phyloP scores from a whole-genome alignment of 2,888 invertebrate species.

The Caenorhabditis virilis region DNA sequence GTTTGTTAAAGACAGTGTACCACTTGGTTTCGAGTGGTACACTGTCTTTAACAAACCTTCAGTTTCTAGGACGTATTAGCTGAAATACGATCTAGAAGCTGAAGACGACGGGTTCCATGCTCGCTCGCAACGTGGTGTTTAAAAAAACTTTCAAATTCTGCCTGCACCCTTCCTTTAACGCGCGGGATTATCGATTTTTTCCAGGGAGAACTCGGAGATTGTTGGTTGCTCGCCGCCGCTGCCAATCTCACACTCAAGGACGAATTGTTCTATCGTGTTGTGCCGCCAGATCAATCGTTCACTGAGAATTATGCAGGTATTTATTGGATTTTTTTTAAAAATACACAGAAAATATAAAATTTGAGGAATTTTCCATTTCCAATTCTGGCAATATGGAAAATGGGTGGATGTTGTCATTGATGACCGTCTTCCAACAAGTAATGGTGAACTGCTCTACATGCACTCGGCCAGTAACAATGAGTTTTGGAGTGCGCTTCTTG shows the following conservation, averaged over 20 bases:
- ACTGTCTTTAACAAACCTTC: too few species aligned
- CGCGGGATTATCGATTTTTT: too few species aligned
- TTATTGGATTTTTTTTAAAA: too few species aligned
- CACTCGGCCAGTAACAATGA: slow-evolving; percentile 84
- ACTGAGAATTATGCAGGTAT: slow-evolving; percentile 83
- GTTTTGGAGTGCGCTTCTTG: slow-evolving; percentile 92
- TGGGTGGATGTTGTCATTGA: slow-evolving; percentile 87
- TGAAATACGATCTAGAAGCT: too few species aligned
- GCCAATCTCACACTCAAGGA: slow-evolving; percentile 88
- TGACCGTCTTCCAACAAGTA: slow-evolving; percentile 82
- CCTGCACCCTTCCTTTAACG: background rate
- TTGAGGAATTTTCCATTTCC: slow-evolving; percentile 70
- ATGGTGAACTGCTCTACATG: slow-evolving; percentile 84
- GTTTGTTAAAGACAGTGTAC: too few species aligned
- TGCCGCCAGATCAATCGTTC: slow-evolving; percentile 84
- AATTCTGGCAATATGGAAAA: slow-evolving; percentile 82
- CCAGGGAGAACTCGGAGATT: slow-evolving; percentile 75
- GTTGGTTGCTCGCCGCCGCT: slow-evolving; percentile 77
- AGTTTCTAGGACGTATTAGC: too few species aligned
- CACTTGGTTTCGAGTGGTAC: too few species aligned
- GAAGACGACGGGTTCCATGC: too few species aligned
- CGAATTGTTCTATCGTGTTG: slow-evolving; percentile 89
- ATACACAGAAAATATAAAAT: too few species aligned
- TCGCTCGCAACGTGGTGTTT: too few species aligned
- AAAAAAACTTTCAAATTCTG: too few species aligned